These are phyloP conservation scores for Lethenteron reissneri DNA, from an alignment of 2,113 vertebrate genomes.

Conservation along the genomic window DNA sequence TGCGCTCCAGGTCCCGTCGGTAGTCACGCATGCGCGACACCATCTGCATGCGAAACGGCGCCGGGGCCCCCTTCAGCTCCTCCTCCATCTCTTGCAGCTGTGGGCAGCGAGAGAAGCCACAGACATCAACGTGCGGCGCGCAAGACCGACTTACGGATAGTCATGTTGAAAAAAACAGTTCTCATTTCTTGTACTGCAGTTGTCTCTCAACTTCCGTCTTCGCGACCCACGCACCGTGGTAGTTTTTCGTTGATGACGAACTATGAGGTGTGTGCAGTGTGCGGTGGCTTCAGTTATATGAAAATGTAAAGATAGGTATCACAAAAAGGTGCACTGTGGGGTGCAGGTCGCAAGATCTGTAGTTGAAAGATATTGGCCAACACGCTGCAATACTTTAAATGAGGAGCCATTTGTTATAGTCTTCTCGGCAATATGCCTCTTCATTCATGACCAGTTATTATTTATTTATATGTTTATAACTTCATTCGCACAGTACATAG, in stretches of 20 bases:
- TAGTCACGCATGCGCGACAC: conserved; percentile 49
- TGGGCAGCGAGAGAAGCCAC: conserved; percentile 2
- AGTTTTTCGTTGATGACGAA: not conserved
- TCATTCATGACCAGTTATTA: no score
- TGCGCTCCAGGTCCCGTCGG: conserved; percentile 47
- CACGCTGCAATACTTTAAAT: no score
- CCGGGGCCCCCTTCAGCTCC: conserved; percentile 49
- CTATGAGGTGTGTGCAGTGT: not conserved
- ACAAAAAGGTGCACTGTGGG: no score
- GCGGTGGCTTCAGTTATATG: not conserved
- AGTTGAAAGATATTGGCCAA: no score
- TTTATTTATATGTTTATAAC: no score
- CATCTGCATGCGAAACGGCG: conserved; percentile 53
- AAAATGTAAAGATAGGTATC: no score
- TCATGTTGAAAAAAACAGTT: not conserved
- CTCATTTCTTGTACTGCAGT: not conserved
- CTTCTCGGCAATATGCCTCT: no score
- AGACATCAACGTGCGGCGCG: not conserved
- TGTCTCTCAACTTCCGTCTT: not conserved
- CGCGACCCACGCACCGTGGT: not conserved
- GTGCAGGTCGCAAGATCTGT: no score
- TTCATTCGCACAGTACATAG: no score
- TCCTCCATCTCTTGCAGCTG: conserved; percentile 79
- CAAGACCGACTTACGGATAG: not conserved
- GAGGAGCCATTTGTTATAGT: no score